phyloP scores from a whole-genome alignment of 2,797 vertebrate species.

The Microctenopoma steveboyesi region DNA sequence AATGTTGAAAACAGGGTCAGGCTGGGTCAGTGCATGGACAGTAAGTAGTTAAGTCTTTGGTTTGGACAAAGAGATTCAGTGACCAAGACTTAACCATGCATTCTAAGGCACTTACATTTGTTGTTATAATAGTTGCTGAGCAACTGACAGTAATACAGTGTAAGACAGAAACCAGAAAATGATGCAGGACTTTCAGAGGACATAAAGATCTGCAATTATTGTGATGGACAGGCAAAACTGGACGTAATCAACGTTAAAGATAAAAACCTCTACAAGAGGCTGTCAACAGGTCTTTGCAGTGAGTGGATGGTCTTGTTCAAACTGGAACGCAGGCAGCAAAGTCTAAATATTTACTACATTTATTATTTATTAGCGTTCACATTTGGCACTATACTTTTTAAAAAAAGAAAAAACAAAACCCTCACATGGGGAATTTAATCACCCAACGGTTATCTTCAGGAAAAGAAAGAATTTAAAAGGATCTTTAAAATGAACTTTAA shows the following conservation, averaged over 20 bases:
- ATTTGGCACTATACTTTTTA: slow-evolving; percentile 1
- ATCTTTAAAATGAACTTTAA: slow-evolving; percentile 9
- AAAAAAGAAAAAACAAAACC: not conserved
- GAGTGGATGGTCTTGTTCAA: slow-evolving; percentile 6
- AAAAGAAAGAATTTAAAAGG: slow-evolving; percentile 28
- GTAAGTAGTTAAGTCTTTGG: slow-evolving; percentile 47
- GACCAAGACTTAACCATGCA: slow-evolving; percentile 47
- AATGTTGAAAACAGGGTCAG: slow-evolving; percentile 35
- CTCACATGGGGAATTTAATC: not conserved
- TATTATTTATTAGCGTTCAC: not conserved
- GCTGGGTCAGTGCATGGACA: slow-evolving; percentile 46
- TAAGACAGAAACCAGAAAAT: slow-evolving; percentile 47
- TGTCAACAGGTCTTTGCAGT: slow-evolving; percentile 16
- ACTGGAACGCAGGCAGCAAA: slow-evolving; percentile 30
- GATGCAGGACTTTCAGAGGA: slow-evolving; percentile 49
- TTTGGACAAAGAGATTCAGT: slow-evolving; percentile 25
- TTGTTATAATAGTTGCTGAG: slow-evolving; percentile 56
- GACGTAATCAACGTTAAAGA: slow-evolving; percentile 42
- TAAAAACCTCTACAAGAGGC: slow-evolving; percentile 21
- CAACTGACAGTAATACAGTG: slow-evolving; percentile 59
- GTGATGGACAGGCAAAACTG: slow-evolving; percentile 38
- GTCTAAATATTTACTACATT: slow-evolving; percentile 1
- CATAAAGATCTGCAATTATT: slow-evolving; percentile 36
- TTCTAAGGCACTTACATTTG: slow-evolving; percentile 77
- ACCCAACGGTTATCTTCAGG: not conserved